These are phyloP conservation scores for Ambastaia sidthimunki DNA, from an alignment of 2,797 vertebrate genomes.

Conservation along the genomic window DNA sequence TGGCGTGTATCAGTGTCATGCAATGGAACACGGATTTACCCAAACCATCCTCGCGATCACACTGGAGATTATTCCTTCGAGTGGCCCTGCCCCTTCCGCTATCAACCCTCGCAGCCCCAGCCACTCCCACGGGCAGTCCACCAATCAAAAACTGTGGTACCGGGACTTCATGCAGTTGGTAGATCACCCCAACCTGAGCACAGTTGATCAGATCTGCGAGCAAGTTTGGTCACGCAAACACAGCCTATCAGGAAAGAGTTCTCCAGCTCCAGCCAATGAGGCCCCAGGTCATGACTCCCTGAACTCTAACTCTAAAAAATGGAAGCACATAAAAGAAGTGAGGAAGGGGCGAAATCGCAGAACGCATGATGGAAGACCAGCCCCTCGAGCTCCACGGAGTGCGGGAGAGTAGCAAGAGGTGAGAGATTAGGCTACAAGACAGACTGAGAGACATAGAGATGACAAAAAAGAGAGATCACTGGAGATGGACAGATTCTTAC, in stretches of 20 bases:
- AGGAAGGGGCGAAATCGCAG: slow-evolving; percentile 88
- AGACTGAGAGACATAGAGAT: slow-evolving; percentile 65
- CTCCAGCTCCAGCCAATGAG: slow-evolving; percentile 58
- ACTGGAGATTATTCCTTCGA: slow-evolving; percentile 84
- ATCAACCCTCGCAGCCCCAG: slow-evolving; percentile 72
- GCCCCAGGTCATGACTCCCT: slow-evolving; percentile 59
- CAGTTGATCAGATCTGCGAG: slow-evolving; percentile 86
- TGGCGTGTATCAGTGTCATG: slow-evolving; percentile 87
- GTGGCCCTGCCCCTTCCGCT: slow-evolving; percentile 57
- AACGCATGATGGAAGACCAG: slow-evolving; percentile 83
- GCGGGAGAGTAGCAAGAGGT: slow-evolving; percentile 75
- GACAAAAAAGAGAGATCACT: slow-evolving; percentile 58
- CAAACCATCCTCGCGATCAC: slow-evolving; percentile 87
- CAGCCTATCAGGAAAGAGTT: slow-evolving; percentile 69
- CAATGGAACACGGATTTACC: slow-evolving; percentile 92
- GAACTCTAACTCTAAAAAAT: slow-evolving; percentile 79
- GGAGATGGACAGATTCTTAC: slow-evolving; percentile 54
- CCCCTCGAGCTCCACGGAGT: slow-evolving; percentile 87
- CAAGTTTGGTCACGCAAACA: slow-evolving; percentile 84
- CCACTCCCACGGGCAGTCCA: slow-evolving; percentile 50
- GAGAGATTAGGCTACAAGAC: slow-evolving; percentile 25
- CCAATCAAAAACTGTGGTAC: slow-evolving; percentile 91
- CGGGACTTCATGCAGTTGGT: slow-evolving; percentile 95
- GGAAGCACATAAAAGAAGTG: slow-evolving; percentile 82
- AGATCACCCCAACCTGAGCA: slow-evolving; percentile 87